A percentile compares a stretch with the other conserved stretches of the same genome.
Evolutionary conservation across 2,888 invertebrate genomes (phyloP).

Genomic region (Andrena minutula): DNA sequence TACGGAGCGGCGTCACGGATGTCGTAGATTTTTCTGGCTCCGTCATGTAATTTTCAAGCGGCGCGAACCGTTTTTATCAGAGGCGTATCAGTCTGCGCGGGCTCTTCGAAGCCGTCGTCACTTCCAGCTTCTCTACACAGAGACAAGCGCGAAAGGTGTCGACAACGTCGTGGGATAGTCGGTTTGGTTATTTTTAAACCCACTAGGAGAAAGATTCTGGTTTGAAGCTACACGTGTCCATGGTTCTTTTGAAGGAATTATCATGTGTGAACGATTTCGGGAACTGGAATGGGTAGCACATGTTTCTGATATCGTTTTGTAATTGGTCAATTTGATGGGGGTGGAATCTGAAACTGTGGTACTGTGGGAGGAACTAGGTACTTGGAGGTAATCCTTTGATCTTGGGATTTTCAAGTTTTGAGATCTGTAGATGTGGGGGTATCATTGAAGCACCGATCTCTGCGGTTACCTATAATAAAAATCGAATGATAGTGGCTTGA

Average conservation of each 20-base stretch:
- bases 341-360: too few species aligned
- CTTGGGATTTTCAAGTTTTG: too few species aligned
- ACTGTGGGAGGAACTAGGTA: too few species aligned
- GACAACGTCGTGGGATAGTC: slow-evolving; percentile 34
- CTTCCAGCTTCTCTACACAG: not conserved
- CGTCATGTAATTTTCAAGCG: slow-evolving; percentile 8
- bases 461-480: too few species aligned
- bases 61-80: slow-evolving; percentile 33
- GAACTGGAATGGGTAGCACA: not conserved
- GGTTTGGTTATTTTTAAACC: slow-evolving; percentile 52
- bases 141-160: slow-evolving; percentile 42
- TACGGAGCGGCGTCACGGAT: not conserved
- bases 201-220: not conserved
- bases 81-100: slow-evolving; percentile 25
- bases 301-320: too few species aligned
- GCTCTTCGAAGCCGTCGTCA: slow-evolving; percentile 32
- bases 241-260: slow-evolving; percentile 6
- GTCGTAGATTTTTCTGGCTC: not conserved
- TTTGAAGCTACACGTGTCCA: not conserved
- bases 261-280: slow-evolving; percentile 16
- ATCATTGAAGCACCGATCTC: too few species aligned
- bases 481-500: too few species aligned
- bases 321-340: too few species aligned
- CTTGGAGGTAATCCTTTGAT: too few species aligned
- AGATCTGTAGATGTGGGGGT: too few species aligned